Conservation (phyloP, 2,113 vertebrate species). For the Hypanus sabinus region DNA sequence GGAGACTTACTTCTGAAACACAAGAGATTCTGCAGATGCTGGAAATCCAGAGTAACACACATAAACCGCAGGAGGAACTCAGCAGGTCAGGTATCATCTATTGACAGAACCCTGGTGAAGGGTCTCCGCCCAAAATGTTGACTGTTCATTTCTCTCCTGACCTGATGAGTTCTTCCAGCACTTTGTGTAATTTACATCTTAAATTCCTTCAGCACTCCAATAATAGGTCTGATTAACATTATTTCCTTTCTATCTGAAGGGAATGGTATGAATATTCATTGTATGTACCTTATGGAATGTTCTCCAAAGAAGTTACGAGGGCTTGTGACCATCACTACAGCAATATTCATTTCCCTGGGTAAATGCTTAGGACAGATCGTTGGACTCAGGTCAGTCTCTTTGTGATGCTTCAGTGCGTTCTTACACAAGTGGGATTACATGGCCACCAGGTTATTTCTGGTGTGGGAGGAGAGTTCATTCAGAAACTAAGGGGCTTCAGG, state of each 20-base stretch:
- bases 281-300: constrained; percentile 63
- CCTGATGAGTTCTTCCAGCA: no score
- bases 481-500: no score
- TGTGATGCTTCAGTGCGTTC: no score
- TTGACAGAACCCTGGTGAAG: no score
- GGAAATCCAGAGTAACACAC: no score
- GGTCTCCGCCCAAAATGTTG: no score
- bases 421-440: neutral
- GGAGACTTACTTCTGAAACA: neutral
- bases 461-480: neutral
- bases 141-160: no score
- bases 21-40: no score
- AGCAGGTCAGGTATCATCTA: no score
- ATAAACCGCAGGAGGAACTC: no score
- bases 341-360: constrained; percentile 52
- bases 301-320: constrained; percentile 57
- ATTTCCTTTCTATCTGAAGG: constrained; percentile 46
- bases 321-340: constrained; percentile 54
- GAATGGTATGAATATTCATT: constrained; percentile 51
- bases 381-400: constrained; percentile 63
- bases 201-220: neutral
- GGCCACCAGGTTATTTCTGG: neutral
- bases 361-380: constrained; percentile 69
- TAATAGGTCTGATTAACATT: neutral
- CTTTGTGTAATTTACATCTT: no score